Evolutionary conservation across 2,113 vertebrate genomes (phyloP).

Genomic region (Rhizomys pruinosus): DNA sequence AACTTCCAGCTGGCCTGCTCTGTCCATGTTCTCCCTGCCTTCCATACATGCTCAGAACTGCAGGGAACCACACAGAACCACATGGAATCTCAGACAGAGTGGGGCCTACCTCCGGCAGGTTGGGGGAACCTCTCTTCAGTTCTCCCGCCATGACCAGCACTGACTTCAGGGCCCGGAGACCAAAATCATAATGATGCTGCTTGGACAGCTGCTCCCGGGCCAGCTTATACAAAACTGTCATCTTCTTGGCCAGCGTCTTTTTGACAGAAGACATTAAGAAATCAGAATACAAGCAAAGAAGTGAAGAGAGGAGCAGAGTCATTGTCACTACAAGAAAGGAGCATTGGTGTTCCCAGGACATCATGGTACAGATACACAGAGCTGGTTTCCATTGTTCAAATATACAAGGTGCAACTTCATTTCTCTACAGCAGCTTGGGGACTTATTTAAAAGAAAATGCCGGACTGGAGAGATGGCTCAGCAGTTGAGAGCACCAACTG

Average conservation of each 20-base stretch:
- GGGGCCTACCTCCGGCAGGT: slow-evolving; percentile 92
- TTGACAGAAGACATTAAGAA: neutral
- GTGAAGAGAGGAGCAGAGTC: neutral
- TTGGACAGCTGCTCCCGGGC: slow-evolving; percentile 96
- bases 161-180: slow-evolving; percentile 95
- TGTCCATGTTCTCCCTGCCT: no score
- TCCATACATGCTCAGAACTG: neutral
- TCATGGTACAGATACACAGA: no score
- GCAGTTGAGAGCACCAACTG: no score
- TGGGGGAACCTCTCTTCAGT: slow-evolving; percentile 93
- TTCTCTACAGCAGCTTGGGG: neutral
- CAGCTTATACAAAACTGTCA: slow-evolving; percentile 98
- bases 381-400: neutral
- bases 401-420: neutral
- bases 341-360: neutral
- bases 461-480: no score
- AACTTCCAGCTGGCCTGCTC: neutral
- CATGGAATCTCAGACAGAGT: fast-evolving
- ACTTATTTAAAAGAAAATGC: neutral
- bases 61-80: neutral
- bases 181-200: slow-evolving; percentile 98
- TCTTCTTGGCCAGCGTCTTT: slow-evolving; percentile 97
- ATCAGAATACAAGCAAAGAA: neutral
- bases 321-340: fast-evolving
- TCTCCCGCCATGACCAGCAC: slow-evolving; percentile 98